phyloP scores from a whole-genome alignment of 2,888 invertebrate genomes.

The Thyatira batis region DNA sequence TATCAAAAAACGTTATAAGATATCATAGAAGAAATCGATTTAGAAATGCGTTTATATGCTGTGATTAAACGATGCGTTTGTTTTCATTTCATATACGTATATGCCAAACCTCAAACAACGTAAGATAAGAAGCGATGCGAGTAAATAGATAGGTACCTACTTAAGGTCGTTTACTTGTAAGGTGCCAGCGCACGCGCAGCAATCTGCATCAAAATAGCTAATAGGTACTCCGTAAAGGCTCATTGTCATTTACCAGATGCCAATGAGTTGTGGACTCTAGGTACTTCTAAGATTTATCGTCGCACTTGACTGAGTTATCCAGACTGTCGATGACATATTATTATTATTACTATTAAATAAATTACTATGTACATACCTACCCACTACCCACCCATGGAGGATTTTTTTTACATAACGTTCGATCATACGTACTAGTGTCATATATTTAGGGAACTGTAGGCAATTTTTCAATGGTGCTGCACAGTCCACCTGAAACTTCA shows the following conservation, averaged over 20 bases:
- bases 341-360: too few species aligned
- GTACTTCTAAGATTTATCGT: not conserved
- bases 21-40: conserved; percentile 52
- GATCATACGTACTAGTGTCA: too few species aligned
- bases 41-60: conserved; percentile 24
- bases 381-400: too few species aligned
- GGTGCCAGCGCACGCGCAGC: conserved; percentile 37
- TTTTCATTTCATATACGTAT: conserved; percentile 25
- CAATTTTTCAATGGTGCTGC: conserved; percentile 17
- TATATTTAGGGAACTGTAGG: too few species aligned
- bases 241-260: conserved; percentile 21
- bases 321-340: too few species aligned
- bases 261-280: conserved; percentile 5
- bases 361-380: too few species aligned
- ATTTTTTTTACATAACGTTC: too few species aligned
- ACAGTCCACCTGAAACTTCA: conserved; percentile 53
- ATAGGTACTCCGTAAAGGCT: conserved; percentile 21
- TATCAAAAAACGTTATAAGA: too few species aligned
- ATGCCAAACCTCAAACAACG: conserved; percentile 11
- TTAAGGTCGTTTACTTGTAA: conserved; percentile 33
- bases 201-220: conserved; percentile 60
- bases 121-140: conserved; percentile 2
- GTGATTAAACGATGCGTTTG: conserved; percentile 12
- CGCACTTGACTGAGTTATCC: too few species aligned
- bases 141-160: conserved; percentile 28